Base-by-base conservation (phyloP, 2,113 vertebrate species). In the Telmatochromis sp. region DNA sequence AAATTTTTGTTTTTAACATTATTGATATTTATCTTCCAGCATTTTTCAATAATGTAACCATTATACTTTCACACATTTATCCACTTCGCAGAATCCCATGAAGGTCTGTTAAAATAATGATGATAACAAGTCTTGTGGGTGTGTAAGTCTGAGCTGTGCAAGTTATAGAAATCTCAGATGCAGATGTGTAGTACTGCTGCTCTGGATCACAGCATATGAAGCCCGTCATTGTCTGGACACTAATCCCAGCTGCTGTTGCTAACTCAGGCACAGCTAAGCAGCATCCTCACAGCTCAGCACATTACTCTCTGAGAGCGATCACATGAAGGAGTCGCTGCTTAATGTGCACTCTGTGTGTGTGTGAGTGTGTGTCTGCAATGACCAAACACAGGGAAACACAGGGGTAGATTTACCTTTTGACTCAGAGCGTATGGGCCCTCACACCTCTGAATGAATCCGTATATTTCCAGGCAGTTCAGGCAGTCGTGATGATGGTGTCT, bases 231-330 rank as follows among this genome's bases (percentile, higher is more conserved):
- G 81, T 19, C 58, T 28, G 15, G 80, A 90, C 83, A 19, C 80
- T 87, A 89, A 94, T 91, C 93, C 88, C 81, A 58, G 88, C 88
- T 86, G 71, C 80, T 84, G 90, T 79, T 80, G 55, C 80, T 65
- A 80, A 65, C 83, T 93, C 55, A 71, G 90, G 42, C 83, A 2
- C 11, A 26, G 60, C 82, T 93, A 80, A 95, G 93, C 82, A 50
- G 75, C 88, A 51, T 89, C 73, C 82, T 71, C 84, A 86, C 87
- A 89, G 86, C 89, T 93, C 92, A 91, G 91, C 92, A 92, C 51
- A 83, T 87, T 50, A 47, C 79, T 14, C 47, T 47, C 4, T 57
- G 58, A 85, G 71, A 45, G 54, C 53, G 13, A 33, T 89, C 81
- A 28, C 57, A 47, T 12, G 53, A 81, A 83, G 54, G 53, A 88